Percentiles rank a stretch among this genome's conserved stretches.
Conservation (phyloP, 2,797 vertebrate species). For the Sebastes nivosus region DNA sequence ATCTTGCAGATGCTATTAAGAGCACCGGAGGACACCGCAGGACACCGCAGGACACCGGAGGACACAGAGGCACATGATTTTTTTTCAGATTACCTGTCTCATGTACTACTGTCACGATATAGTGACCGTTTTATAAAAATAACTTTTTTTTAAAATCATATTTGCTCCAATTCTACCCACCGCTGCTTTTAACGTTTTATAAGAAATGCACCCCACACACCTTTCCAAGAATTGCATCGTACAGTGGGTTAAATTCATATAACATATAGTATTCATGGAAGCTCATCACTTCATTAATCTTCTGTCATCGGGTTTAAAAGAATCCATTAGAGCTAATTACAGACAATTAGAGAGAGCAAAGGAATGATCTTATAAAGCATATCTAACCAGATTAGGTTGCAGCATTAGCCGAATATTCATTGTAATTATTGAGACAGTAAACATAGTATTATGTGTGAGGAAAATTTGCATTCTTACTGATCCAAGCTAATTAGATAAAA, state of each 20-base stretch:
- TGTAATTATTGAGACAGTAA: conserved; percentile 39
- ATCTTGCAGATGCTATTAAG: too few species aligned
- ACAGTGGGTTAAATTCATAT: conserved; percentile 41
- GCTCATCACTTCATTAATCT: conserved; percentile 56
- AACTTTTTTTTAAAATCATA: too few species aligned
- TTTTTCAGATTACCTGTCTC: too few species aligned
- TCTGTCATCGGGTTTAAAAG: conserved; percentile 54
- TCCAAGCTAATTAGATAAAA: conserved; percentile 29
- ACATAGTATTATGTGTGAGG: conserved; percentile 5
- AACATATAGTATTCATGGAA: conserved; percentile 36
- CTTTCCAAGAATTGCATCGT: conserved; percentile 6
- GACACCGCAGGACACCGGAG: too few species aligned
- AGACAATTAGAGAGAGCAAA: conserved; percentile 58
- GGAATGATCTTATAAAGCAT: conserved; percentile 39
- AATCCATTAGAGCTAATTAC: conserved; percentile 64
- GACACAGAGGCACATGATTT: too few species aligned
- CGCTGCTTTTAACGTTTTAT: background rate
- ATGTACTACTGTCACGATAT: too few species aligned
- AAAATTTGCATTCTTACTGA: conserved; percentile 6
- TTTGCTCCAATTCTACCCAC: too few species aligned
- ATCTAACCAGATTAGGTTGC: conserved; percentile 40
- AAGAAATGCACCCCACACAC: conserved; percentile 1
- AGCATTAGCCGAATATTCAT: conserved; percentile 12
- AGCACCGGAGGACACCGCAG: too few species aligned
- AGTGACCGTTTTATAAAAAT: too few species aligned